phyloP scores from a whole-genome alignment of 2,797 vertebrate genomes.

The Enteromius trimaculatus region DNA sequence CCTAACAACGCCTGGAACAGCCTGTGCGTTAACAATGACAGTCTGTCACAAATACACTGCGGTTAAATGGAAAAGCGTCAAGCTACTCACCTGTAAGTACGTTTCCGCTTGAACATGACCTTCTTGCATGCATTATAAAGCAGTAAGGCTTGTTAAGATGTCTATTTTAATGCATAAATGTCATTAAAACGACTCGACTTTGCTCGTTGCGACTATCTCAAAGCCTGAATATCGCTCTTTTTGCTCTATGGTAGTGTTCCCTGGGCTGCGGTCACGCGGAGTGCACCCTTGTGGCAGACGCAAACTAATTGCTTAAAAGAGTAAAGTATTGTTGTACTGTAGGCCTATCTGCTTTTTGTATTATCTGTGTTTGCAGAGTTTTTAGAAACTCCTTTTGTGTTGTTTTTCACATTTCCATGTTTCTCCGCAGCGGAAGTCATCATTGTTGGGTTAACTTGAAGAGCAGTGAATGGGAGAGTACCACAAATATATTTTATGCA shows the following conservation, averaged over 20 bases:
- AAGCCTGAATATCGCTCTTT: background rate
- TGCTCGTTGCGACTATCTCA: background rate
- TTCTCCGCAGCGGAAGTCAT: no score
- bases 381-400: background rate
- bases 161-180: no score
- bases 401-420: no score
- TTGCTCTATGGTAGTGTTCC: background rate
- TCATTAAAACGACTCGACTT: background rate
- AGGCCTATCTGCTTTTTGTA: background rate
- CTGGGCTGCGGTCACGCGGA: no score
- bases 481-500: no score
- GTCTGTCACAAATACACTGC: background rate
- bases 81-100: slow-evolving; percentile 9
- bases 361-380: background rate
- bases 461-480: no score
- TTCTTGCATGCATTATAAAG: background rate
- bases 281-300: background rate
- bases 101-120: background rate
- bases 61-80: background rate
- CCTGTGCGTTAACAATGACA: background rate
- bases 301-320: no score
- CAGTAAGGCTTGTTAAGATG: background rate
- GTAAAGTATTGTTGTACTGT: background rate
- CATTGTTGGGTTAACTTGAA: no score
- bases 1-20: background rate